phyloP scores from a whole-genome alignment of 2,113 vertebrate genomes.

The Drymodes brunneopygia region DNA sequence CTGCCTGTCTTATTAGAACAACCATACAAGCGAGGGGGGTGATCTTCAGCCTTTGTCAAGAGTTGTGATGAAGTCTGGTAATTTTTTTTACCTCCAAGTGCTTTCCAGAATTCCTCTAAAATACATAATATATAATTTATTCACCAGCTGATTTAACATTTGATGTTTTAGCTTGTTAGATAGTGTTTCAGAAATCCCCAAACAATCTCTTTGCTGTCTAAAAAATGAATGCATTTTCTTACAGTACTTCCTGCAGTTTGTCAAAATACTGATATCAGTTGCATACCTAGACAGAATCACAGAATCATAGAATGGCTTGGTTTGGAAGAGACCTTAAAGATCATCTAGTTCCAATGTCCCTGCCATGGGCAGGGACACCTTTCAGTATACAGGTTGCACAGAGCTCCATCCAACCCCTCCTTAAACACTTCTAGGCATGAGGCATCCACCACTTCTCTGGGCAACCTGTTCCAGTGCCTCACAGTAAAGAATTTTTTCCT shows the following conservation, averaged over 20 bases:
- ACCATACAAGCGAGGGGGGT: constrained; percentile 81
- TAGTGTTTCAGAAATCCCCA: not conserved
- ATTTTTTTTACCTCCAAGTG: constrained; percentile 79
- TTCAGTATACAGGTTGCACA: not conserved
- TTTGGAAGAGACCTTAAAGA: not conserved
- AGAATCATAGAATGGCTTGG: not conserved
- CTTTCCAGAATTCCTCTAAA: constrained; percentile 83
- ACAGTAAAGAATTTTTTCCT: not conserved
- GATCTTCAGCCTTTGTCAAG: constrained; percentile 68
- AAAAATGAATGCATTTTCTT: not conserved
- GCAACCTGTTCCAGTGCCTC: not conserved
- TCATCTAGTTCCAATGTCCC: not conserved
- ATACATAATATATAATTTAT: constrained; percentile 1
- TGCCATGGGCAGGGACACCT: not conserved
- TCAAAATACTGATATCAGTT: not conserved
- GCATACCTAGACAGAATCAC: not conserved
- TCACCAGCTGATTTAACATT: not conserved
- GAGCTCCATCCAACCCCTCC: not conserved
- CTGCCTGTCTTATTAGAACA: constrained; percentile 92
- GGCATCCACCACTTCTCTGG: not conserved
- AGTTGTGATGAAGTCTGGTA: constrained; percentile 86
- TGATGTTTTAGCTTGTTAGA: not conserved
- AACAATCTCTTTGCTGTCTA: not conserved
- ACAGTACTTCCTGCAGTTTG: not conserved
- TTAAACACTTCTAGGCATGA: not conserved